Base-by-base conservation (phyloP, 2,113 vertebrate species). In the Ibidorhyncha struthersii region DNA sequence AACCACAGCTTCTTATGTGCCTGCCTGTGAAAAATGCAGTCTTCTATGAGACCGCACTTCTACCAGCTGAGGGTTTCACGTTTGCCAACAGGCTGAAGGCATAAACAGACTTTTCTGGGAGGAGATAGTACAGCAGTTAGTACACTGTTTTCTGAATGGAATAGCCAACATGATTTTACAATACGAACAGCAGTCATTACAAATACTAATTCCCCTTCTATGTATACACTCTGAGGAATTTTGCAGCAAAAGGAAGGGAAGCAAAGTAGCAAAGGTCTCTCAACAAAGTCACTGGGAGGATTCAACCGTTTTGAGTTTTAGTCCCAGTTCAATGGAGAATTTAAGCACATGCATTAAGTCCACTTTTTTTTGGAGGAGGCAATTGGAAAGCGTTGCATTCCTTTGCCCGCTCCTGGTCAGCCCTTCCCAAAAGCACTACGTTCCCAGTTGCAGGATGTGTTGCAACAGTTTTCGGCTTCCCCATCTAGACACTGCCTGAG, bases 341-440 rank as follows among this genome's bases (percentile, higher is more conserved):
- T 22, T 69, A 40, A 77, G 19, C 36, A 66, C 3, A 17, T 59
- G 17, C 43, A n/a, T 36, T 14, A 50, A 65, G 29, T 67, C 22
- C 45, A 55, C 14, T 38, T 22, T 73, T 22, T 73, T 89, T 83
- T 63, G 13, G 55, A 91, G 66, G 18, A 67, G 43, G 3, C 2
- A 76, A 11, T 6, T 90, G 19, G 61, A 85, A 74, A 89, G 21
- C 0, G 0, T 45, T 0, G 0, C 43, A 34, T 80, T 62, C 59
- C 29, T 80, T 77, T 83, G 58, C 53, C 45, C 12, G 10, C 10
- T 80, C 81, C 40, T 70, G 29, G 5, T 32, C 50, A 65, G 43
- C 29, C 36, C 19, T 88, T 72, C 67, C 79, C 49, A 41, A 70
- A 72, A 82, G 40, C 45, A 49, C 8, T 43, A 10, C 0, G 0